Percentiles rank a stretch among this genome's conserved stretches.
These are phyloP conservation scores for Vulpes lagopus DNA, from an alignment of 2,113 vertebrate genomes.

Conservation along the genomic window DNA sequence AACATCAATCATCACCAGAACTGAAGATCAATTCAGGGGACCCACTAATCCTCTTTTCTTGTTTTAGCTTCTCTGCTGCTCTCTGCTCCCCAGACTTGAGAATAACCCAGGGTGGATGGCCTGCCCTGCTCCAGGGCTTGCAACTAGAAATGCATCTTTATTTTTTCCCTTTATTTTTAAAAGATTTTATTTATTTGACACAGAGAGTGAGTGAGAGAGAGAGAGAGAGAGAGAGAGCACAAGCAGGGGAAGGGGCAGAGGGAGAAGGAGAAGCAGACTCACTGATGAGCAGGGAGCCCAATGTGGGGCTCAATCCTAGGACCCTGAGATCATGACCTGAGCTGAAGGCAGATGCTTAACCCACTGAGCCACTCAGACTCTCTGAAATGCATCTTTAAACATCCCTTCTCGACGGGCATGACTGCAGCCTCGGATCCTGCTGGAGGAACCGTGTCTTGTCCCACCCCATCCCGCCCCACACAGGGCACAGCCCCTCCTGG, in stretches of 20 bases:
- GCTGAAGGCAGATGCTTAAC: no score
- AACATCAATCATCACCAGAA: not conserved
- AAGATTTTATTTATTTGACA: no score
- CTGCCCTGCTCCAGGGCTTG: not conserved
- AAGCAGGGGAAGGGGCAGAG: no score
- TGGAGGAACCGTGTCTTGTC: conserved; percentile 51
- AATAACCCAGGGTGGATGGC: no score
- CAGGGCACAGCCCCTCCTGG: conserved; percentile 58
- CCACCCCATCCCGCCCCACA: not conserved
- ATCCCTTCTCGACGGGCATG: fast-evolving
- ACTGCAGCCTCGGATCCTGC: not conserved
- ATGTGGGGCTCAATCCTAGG: no score
- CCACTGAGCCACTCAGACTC: no score
- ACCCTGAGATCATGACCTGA: no score
- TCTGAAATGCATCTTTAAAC: not conserved
- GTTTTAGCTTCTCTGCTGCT: not conserved
- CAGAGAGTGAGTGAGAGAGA: no score
- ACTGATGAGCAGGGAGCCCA: no score
- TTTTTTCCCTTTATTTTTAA: no score
- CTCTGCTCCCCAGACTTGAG: not conserved
- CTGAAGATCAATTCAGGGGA: not conserved
- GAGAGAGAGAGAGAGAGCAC: no score
- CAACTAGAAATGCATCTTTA: not conserved
- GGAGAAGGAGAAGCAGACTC: no score
- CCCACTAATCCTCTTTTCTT: fast-evolving